Percentiles rank a stretch among this genome's conserved stretches.
phyloP scores from a whole-genome alignment of 2,888 invertebrate genomes.

The Gnatocerus cornutus region DNA sequence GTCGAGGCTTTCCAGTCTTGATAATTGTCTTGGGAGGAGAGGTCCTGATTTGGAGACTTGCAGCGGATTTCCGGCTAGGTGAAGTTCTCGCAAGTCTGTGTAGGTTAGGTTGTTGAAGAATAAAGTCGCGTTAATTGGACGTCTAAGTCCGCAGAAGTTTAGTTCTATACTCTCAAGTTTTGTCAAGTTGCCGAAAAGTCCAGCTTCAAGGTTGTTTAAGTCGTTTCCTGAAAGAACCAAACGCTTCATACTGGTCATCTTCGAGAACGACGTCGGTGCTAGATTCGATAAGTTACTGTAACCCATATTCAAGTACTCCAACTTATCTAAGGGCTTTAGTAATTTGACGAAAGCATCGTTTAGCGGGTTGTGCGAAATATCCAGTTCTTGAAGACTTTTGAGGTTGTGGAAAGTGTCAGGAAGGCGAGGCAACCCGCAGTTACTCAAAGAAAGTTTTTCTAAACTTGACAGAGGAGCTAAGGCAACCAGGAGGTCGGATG shows the following conservation, averaged over 20 bases:
- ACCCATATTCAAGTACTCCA: slow-evolving; percentile 83
- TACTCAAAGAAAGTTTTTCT: slow-evolving; percentile 79
- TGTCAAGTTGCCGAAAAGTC: slow-evolving; percentile 80
- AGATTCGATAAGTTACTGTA: slow-evolving; percentile 80
- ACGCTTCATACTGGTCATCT: slow-evolving; percentile 79
- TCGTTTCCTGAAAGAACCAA: slow-evolving; percentile 81
- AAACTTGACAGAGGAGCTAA: slow-evolving; percentile 78
- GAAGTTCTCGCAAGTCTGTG: slow-evolving; percentile 79
- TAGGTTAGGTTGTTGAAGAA: slow-evolving; percentile 79
- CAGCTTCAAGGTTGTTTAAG: slow-evolving; percentile 78
- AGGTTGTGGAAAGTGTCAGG: slow-evolving; percentile 81
- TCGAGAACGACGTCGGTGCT: slow-evolving; percentile 78
- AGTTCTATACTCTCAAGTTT: slow-evolving; percentile 79
- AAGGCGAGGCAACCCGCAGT: slow-evolving; percentile 78
- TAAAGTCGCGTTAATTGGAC: slow-evolving; percentile 78
- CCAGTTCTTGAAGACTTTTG: slow-evolving; percentile 78
- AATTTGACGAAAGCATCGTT: slow-evolving; percentile 79
- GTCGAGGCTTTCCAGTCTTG: slow-evolving; percentile 78
- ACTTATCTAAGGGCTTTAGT: slow-evolving; percentile 77
- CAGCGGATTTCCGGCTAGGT: slow-evolving; percentile 80
- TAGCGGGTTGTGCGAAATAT: slow-evolving; percentile 81
- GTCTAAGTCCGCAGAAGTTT: slow-evolving; percentile 79
- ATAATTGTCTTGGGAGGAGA: slow-evolving; percentile 78
- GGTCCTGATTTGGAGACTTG: slow-evolving; percentile 75
- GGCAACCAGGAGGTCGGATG: slow-evolving; percentile 79